Evolutionary conservation across 2,797 vertebrate species (phyloP), one percentile per base, ranked within the genome.

Genomic region (Triplophysa bombifrons): DNA sequence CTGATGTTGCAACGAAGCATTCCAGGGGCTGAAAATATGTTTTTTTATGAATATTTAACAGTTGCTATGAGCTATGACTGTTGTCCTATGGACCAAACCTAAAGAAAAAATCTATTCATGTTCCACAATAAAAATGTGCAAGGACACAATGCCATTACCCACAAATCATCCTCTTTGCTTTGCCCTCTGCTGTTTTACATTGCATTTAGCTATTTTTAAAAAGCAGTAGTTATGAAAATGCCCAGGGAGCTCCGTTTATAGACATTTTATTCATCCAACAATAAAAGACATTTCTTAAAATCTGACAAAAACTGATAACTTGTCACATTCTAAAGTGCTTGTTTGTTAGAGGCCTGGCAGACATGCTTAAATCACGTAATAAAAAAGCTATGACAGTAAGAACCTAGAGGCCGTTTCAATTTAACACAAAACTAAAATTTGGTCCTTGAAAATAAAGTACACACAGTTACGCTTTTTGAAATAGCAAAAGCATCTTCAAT

Each of bases 321-420:
- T 69, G 25, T 77, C 19, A n/a, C 25, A 20, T 69, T 60, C 53
- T 60, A 77, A 77, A 77, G 75, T 77, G 75, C 75, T 20, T 77
- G 46, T 77, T 69, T 77, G 75, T 77, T 48, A 77, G 66, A 77
- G 53, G 41, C 66, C 16, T 7, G 13, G 25, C 25, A 77, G 53
- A 77, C 75, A 69, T 77, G 75, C 75, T 77, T 69, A 46, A 76
- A 73, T 46, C 2, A 60, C 63, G 41, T 76, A 50, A 61, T 61
- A 25, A 60, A 76, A 67, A 76, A 61, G 55, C 69, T 53, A 17
- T 13, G 19, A 69, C 53, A 69, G 41, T 60, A 60, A 41, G 56
- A 74, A 16, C 50, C 0, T 34, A 1, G 34, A 25, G 58, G 63
- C 58, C 2, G 12, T 41, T 55, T 67, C 38, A 60, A 12, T 20